Evolutionary conservation across 2,797 vertebrate species (phyloP).

Genomic region (Peromyscus melanophrys): DNA sequence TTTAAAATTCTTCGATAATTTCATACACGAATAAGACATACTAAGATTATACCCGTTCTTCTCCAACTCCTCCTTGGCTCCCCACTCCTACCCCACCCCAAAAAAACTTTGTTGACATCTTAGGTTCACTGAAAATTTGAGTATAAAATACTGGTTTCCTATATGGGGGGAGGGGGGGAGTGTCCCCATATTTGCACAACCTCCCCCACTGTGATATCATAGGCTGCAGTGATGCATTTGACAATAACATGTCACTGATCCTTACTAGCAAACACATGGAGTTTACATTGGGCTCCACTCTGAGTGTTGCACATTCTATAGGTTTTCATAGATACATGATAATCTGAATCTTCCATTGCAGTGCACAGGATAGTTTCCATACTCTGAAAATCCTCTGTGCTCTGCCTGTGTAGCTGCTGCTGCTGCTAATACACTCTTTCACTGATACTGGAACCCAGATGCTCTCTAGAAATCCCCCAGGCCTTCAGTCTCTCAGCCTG

Average conservation of each 20-base stretch:
- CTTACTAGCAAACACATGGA: neutral
- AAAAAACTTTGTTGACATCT: neutral
- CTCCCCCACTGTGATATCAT: neutral
- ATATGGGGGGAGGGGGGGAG: neutral
- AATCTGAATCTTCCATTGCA: neutral
- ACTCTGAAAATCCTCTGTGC: neutral
- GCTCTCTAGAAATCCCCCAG: neutral
- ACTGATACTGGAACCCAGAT: neutral
- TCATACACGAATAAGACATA: neutral
- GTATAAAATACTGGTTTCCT: neutral
- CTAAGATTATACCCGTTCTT: neutral
- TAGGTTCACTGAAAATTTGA: constrained; percentile 32
- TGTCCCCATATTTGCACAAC: neutral
- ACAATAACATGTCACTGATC: neutral
- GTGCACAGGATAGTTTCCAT: neutral
- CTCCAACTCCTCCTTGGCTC: neutral
- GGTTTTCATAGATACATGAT: neutral
- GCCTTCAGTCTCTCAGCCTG: neutral
- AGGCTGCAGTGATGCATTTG: neutral
- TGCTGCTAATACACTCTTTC: neutral
- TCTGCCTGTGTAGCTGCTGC: neutral
- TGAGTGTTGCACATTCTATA: neutral
- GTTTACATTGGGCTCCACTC: neutral
- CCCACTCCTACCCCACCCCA: neutral
- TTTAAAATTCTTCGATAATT: neutral